Conservation (phyloP, 2,797 vertebrate species). For the Sphenopsis melanotis region DNA sequence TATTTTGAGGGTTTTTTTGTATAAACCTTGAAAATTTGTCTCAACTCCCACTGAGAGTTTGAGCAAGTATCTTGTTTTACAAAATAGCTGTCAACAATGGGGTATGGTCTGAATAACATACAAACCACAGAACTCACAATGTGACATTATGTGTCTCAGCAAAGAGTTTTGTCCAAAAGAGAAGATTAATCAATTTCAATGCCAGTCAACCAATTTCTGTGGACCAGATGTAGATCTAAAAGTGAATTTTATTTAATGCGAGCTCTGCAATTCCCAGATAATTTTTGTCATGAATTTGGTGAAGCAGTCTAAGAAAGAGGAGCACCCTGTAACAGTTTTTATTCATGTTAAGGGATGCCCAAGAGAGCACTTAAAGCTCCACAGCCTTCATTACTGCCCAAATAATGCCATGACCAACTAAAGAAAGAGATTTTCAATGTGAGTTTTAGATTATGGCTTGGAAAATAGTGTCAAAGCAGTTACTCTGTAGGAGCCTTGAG, state of each 20-base stretch:
- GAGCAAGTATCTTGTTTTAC: constrained; percentile 61
- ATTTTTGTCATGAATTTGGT: not conserved
- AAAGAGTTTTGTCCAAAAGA: constrained; percentile 37
- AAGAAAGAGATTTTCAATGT: not conserved
- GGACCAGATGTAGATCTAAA: constrained; percentile 61
- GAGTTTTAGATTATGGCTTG: not conserved
- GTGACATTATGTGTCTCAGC: constrained; percentile 20
- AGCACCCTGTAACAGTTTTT: not conserved
- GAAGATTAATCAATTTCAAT: constrained; percentile 16
- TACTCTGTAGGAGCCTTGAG: not conserved
- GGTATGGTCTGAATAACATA: not conserved
- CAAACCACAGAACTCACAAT: not conserved
- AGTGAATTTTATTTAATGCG: constrained; percentile 10
- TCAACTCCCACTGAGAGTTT: constrained; percentile 67
- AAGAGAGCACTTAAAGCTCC: not conserved
- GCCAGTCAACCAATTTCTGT: constrained; percentile 36
- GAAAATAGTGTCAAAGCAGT: not conserved
- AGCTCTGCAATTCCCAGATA: not conserved
- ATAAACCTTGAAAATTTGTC: constrained; percentile 72
- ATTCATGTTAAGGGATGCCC: not conserved
- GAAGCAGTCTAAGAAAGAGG: not conserved
- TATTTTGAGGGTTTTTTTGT: constrained; percentile 61
- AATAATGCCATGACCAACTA: not conserved
- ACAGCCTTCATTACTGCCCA: not conserved
- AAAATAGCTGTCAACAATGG: constrained; percentile 46